These are phyloP conservation scores for Exaiptasia diaphana DNA, from an alignment of 64 coral and sea anemone genomes.

Conservation along the genomic window DNA sequence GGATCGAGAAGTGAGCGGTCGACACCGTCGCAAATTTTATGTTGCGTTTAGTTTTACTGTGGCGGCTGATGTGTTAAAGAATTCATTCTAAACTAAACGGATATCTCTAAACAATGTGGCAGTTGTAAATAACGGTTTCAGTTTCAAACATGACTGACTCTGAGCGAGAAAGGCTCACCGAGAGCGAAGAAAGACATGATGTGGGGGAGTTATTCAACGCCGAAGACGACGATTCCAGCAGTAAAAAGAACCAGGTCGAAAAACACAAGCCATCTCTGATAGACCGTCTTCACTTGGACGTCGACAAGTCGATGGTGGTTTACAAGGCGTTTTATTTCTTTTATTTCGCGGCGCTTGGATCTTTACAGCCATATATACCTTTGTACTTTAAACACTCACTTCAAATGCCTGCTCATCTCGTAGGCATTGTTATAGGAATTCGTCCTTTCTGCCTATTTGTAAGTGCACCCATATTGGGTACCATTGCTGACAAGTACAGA, in stretches of 20 bases:
- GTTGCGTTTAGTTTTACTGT: too few species aligned
- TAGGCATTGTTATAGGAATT: slow-evolving; percentile 75
- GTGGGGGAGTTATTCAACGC: slow-evolving; percentile 44
- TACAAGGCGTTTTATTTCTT: slow-evolving; percentile 97
- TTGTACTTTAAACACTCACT: slow-evolving; percentile 95
- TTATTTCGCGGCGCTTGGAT: slow-evolving; percentile 82
- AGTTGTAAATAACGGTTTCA: too few species aligned
- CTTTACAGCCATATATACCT: slow-evolving; percentile 70
- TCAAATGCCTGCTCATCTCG: slow-evolving; percentile 75
- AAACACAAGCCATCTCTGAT: slow-evolving; percentile 2
- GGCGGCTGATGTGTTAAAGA: too few species aligned
- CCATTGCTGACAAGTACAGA: slow-evolving; percentile 90
- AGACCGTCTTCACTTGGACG: slow-evolving; percentile 44
- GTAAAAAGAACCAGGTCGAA: neutral
- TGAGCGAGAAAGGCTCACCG: neutral
- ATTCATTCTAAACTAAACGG: too few species aligned
- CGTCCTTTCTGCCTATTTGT: slow-evolving; percentile 86
- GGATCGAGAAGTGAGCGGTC: too few species aligned
- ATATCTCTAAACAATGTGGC: too few species aligned
- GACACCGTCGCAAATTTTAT: too few species aligned
- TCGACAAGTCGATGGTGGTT: slow-evolving; percentile 69
- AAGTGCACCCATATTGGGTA: slow-evolving; percentile 80
- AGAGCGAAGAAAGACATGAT: neutral
- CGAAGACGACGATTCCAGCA: slow-evolving; percentile 19
- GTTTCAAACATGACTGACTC: too few species aligned